Evolutionary conservation across 2,113 vertebrate species (phyloP), one percentile per base, ranked within the genome.

Genomic region (Bos javanicus): DNA sequence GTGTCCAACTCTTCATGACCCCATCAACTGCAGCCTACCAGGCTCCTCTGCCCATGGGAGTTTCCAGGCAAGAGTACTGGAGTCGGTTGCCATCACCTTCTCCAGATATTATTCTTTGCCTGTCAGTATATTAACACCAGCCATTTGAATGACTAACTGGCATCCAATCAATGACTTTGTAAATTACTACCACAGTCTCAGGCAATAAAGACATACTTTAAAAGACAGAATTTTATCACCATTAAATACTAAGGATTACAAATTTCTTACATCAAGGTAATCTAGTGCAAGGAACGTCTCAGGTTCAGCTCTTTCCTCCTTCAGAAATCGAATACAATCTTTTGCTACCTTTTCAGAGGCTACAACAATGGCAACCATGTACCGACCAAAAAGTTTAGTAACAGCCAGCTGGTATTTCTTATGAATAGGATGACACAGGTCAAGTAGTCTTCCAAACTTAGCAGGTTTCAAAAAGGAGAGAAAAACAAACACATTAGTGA

Each of bases 371-470:
- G 99, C 99, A 19, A 99, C 98, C 98, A 99, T 99, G 97, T 99
- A 99, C 78, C 74, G 99, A 90, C 99, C 99, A 86, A 99, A 99
- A 25, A 99, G 98, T 97, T 99, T 99, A 90, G 99, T 99, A 90
- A 99, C 99, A 23, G 99, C 99, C 95, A 99, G 99, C 96, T 99
- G 99, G 96, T 99, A 99, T 97, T 99, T 99, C 98, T 99, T 99
- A 97, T 99, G 99, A 93, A 99, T 99, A 82, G 99, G 99, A 96
- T 99, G 99, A 97, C 99, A 99, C 67, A 99, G 95, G 93, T 99
- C 99, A 2, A 99, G 98, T 4, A 99, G 98, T 87, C 99, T 99
- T 94, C 99, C 99, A 96, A 99, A 99, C 99, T 99, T 87, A 46
- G 95, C 14, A 96, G 60, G 78, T 96, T 92, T 83, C 17, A 92